Evolutionary conservation across 2,113 vertebrate species (phyloP).

Genomic region (Urocolius indicus): DNA sequence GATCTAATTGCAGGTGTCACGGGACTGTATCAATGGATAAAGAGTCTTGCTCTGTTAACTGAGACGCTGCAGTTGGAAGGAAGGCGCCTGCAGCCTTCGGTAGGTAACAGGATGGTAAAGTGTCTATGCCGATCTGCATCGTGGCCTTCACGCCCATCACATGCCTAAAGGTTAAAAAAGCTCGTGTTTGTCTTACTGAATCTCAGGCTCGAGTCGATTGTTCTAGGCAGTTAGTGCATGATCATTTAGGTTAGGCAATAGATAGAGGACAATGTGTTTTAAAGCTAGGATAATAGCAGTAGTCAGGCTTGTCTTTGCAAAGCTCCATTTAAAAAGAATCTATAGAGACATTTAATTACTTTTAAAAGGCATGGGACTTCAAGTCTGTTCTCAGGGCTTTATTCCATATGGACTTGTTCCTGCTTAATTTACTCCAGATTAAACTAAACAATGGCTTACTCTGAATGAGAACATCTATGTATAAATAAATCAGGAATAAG

Average conservation of each 20-base stretch:
- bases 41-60: background rate
- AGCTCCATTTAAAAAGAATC: background rate
- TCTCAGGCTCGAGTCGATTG: background rate
- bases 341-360: background rate
- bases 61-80: background rate
- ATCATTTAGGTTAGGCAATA: slow-evolving; percentile 8
- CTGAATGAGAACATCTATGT: background rate
- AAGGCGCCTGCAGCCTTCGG: background rate
- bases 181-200: background rate
- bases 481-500: background rate
- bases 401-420: background rate
- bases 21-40: rapidly evolving
- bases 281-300: background rate
- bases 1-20: background rate
- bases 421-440: background rate
- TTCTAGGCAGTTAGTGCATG: background rate
- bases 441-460: background rate
- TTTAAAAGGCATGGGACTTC: background rate
- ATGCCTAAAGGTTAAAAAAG: background rate
- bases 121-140: background rate
- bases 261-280: slow-evolving; percentile 35
- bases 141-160: background rate
- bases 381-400: slow-evolving; percentile 5
- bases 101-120: background rate
- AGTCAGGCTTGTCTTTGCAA: background rate